Conservation (phyloP, 1,140 invertebrate species). For the Saccostrea glomerata region DNA sequence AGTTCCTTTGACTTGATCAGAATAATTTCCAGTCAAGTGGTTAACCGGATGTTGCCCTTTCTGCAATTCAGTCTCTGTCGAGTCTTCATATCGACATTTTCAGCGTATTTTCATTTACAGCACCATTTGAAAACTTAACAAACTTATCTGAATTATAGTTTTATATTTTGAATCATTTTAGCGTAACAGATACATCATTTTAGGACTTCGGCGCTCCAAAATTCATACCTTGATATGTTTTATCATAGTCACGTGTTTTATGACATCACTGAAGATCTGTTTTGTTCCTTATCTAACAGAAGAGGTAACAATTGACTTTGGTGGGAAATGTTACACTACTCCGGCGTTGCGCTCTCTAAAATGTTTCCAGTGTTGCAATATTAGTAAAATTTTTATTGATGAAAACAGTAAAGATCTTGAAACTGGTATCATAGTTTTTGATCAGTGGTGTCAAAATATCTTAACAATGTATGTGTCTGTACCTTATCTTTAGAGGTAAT, state of each 20-base stretch:
- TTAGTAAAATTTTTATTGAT: not conserved
- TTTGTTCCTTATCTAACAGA: not conserved
- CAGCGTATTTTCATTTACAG: not conserved
- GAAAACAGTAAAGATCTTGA: not conserved
- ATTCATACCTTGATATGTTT: not conserved
- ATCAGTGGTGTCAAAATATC: not conserved
- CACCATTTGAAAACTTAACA: not conserved
- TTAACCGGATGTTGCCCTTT: not conserved
- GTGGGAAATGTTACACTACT: not conserved
- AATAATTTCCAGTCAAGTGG: not conserved
- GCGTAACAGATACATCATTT: not conserved
- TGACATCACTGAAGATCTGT: not conserved
- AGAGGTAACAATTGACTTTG: not conserved
- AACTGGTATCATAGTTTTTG: not conserved
- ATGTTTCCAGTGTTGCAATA: not conserved
- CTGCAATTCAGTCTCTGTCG: not conserved
- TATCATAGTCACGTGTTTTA: not conserved
- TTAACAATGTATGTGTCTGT: not conserved
- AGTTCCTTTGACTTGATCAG: not conserved
- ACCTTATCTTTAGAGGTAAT: not conserved
- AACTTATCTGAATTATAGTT: not conserved
- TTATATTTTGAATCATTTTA: not conserved
- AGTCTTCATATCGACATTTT: not conserved
- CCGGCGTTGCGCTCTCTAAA: not conserved
- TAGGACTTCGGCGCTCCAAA: not conserved